Percentiles rank a stretch among this genome's conserved stretches.
Conservation (phyloP, 30 jellyfish, hydroid and myxozoan genomes). For the Aurelia aurita region DNA sequence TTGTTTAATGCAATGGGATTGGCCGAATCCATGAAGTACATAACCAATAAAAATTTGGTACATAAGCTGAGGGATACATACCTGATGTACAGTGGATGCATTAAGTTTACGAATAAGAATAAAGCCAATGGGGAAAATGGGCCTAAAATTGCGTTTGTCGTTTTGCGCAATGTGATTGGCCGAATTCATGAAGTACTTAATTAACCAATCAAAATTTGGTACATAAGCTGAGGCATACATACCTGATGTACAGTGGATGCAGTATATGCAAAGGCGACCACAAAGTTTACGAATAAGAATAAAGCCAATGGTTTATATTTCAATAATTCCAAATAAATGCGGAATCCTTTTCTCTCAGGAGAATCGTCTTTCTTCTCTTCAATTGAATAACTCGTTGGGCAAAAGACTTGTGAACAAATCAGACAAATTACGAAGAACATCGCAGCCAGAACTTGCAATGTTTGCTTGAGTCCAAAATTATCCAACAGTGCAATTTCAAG, state of each 20-base stretch:
- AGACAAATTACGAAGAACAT: background rate
- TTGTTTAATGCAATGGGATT: no score
- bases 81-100: no score
- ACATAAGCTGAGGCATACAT: no score
- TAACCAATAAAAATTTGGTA: no score
- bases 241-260: conserved; percentile 61
- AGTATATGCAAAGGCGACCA: conserved; percentile 1
- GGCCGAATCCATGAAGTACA: no score
- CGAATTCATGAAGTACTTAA: no score
- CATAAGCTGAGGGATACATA: no score
- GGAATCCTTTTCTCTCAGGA: background rate
- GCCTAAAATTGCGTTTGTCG: no score
- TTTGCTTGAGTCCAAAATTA: conserved; percentile 9
- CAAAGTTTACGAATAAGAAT: conserved; percentile 3
- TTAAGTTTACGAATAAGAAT: no score
- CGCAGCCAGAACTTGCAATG: conserved; percentile 9
- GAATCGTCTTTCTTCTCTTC: background rate
- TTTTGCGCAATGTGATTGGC: no score
- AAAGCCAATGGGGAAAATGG: no score
- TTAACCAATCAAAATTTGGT: no score
- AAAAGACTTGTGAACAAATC: background rate
- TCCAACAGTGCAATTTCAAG: conserved; percentile 3
- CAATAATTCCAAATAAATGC: conserved; percentile 12
- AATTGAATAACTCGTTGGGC: background rate
- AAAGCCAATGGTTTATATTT: conserved; percentile 6